Evolutionary conservation across 2,888 invertebrate species (phyloP).

Genomic region (Oligia latruncula): DNA sequence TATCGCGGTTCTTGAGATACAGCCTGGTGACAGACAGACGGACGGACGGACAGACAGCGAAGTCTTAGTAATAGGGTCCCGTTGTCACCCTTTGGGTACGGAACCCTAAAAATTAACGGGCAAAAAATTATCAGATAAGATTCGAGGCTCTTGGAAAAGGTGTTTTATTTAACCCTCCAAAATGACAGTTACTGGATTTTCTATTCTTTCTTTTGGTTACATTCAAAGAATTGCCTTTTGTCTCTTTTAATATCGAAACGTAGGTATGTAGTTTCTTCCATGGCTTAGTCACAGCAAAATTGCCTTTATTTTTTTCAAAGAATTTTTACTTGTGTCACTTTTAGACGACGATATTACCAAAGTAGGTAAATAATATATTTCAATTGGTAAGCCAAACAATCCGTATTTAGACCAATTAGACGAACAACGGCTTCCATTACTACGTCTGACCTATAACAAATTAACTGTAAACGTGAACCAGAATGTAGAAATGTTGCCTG

Average conservation of each 20-base stretch:
- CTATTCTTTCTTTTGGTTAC: neutral
- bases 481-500: conserved; percentile 23
- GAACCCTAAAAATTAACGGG: neutral
- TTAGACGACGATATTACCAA: neutral
- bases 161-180: conserved; percentile 7
- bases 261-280: neutral
- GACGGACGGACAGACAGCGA: too few species aligned
- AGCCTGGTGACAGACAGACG: too few species aligned
- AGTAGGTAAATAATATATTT: conserved; percentile 21
- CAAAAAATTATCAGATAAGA: conserved; percentile 5
- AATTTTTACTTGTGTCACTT: neutral
- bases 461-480: conserved; percentile 35
- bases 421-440: conserved; percentile 44
- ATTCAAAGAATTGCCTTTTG: neutral
- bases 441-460: conserved; percentile 50
- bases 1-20: too few species aligned
- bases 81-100: too few species aligned
- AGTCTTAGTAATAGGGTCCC: too few species aligned
- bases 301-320: neutral
- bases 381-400: conserved; percentile 41
- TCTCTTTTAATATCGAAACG: neutral
- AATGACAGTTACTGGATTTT: neutral
- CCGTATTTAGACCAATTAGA: conserved; percentile 46
- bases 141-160: neutral
- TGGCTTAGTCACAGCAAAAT: neutral